These are phyloP conservation scores for Temnothorax unifasciatus DNA, from an alignment of 2,888 invertebrate species.

Conservation along the genomic window DNA sequence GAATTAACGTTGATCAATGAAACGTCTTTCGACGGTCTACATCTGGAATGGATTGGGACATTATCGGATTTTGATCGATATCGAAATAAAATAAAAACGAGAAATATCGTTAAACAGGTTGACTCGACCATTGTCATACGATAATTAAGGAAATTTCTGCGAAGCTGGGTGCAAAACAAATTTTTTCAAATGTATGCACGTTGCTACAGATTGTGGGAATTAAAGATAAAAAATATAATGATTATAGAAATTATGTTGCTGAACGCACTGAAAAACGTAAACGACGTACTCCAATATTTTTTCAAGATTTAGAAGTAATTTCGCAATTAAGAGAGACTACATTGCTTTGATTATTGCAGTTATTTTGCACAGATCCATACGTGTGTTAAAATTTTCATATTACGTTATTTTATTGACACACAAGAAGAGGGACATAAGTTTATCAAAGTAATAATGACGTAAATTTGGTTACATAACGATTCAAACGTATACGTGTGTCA, in stretches of 20 bases:
- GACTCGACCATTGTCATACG: not conserved
- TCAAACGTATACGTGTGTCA: not conserved
- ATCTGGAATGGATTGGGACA: conserved; percentile 47
- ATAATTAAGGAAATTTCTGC: not conserved
- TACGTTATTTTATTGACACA: not conserved
- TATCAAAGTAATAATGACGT: conserved; percentile 6
- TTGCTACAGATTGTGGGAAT: not conserved
- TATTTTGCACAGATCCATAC: not conserved
- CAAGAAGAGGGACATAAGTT: not conserved
- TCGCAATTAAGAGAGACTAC: not conserved
- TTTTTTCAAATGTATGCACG: not conserved
- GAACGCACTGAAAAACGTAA: not conserved
- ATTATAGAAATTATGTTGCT: not conserved
- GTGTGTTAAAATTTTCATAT: not conserved
- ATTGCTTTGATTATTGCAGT: not conserved
- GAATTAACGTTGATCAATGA: conserved; percentile 65
- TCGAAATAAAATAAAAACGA: conserved; percentile 15
- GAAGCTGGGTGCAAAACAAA: not conserved
- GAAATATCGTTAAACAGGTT: conserved; percentile 17
- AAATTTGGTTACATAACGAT: conserved; percentile 6
- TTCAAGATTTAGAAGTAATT: not conserved
- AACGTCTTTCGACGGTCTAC: conserved; percentile 50
- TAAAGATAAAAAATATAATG: not conserved
- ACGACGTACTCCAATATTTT: not conserved
- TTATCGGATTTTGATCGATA: conserved; percentile 47